Base-by-base conservation (phyloP, 2,888 invertebrate species). In the Cabera pusaria region DNA sequence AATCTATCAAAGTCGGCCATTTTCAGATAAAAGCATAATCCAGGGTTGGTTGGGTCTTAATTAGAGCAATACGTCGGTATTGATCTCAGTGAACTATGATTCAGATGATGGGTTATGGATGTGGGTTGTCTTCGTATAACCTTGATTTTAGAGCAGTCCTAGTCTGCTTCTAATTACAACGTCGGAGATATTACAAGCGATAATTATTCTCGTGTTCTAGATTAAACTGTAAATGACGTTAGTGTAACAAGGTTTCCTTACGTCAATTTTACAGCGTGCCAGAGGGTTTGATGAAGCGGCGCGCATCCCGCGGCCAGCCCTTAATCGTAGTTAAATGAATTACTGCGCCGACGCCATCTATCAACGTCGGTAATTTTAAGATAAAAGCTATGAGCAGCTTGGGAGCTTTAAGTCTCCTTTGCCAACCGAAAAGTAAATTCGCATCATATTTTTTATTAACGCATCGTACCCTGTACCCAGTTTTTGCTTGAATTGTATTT, bases 281-380 rank as follows among this genome's bases (percentile, higher is more conserved):
- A 21, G 20, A 8, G 10, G 52, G 61, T 63, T 63, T 61, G 61
- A 60, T 60, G 55, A 57, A 61, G 61, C 58, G 52, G 29, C 45
- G 21, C 53, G 56, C 59, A 59, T 51, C 58, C 53, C 54, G 46
- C 53, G 56, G 56, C 57, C 62, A 56, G 52, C 62, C 71, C 72
- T 69, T 79, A 74, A 77, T 77, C 69, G 71, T 52, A 64, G 74
- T 73, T 84, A 81, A 84, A 81, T 80, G 84, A 83, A 81, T 83
- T 81, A 81, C 67, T 37, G 42, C 42, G 49, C 63, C 52, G 55
- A 61, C 63, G 52, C 54, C 76, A 82, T 84, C 82, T 72, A 80
- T 83, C 80, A 83, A 69, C 71, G 79, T 81, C 81, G 56, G 48
- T 69, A 70, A 79, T 79, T 81, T 80, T 76, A 74, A 80, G 76